These are phyloP conservation scores for Gymnocypris eckloni DNA, from an alignment of 2,797 vertebrate genomes.

Conservation along the genomic window DNA sequence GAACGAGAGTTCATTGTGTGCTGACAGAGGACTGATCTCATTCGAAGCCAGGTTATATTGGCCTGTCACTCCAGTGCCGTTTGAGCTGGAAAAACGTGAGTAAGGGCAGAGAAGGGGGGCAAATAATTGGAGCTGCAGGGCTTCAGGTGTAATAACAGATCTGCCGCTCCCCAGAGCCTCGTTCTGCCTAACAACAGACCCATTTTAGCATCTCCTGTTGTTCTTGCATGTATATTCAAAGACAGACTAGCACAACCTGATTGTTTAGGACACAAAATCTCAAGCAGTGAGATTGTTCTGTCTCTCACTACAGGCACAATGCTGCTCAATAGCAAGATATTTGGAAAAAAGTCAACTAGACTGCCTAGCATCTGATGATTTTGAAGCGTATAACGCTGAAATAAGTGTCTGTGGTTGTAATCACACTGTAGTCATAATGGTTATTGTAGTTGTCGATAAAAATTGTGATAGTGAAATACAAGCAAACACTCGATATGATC, in stretches of 20 bases:
- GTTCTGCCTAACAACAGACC: conserved; percentile 35
- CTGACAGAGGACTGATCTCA: conserved; percentile 39
- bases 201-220: conserved; percentile 18
- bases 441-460: background rate
- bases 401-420: background rate
- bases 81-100: conserved; percentile 33
- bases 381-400: background rate
- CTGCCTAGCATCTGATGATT: background rate
- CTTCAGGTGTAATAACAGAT: conserved; percentile 41
- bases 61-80: conserved; percentile 41
- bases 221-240: conserved; percentile 19
- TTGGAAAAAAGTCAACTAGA: background rate
- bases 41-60: conserved; percentile 38
- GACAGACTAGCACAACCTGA: conserved; percentile 14
- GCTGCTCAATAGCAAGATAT: background rate
- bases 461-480: background rate
- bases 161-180: conserved; percentile 36
- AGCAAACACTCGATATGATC: background rate
- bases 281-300: background rate
- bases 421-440: background rate
- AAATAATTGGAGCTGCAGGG: conserved; percentile 51
- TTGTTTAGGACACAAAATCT: conserved; percentile 14
- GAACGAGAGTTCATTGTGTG: conserved; percentile 38
- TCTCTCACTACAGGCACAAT: background rate
- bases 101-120: conserved; percentile 18